Evolutionary conservation across 2,797 vertebrate genomes (phyloP), one percentile per base, ranked within the genome.

Genomic region (Gymnopithys bicolor): DNA sequence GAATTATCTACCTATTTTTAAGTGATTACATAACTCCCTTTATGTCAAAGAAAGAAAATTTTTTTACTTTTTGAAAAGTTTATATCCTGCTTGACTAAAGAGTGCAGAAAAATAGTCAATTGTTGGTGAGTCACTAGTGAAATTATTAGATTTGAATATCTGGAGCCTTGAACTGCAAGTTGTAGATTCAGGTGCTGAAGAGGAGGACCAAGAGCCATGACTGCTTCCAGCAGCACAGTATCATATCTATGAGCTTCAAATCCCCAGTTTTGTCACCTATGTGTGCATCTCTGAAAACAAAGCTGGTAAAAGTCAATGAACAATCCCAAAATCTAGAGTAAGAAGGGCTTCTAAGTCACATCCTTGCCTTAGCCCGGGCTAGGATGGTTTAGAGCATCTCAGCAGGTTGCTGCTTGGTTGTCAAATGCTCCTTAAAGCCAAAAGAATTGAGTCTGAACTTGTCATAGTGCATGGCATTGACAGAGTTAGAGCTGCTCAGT

Each of bases 241-340:
- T 35, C 27, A 11, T 30, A 17, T 3, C 2, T 3, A 8, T 3
- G 60, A 35, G 10, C 7, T 8, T 10, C 7, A 14, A 19, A 30
- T 30, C 24, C 76, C 30, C 62, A 58, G 24, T 30, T 67, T 41
- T 43, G 27, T 39, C 71, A 53, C 6, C 0, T 4, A 1, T 9
- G 25, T 30, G 49, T 14, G 15, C 0, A 0, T 2, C 14, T 68
- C 35, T 63, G 48, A n/a, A 9, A 41, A 11, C 13, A 77, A 30
- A 80, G 13, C 53, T 84, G 17, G 2, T 19, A 51, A 35, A 32
- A 7, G 7, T n/a, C 49, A 18, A 1, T 4, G 39, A 73, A 18
- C 71, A 91, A 79, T 58, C 37, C 37, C 37, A 13, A 58, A 56
- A 66, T 21, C 19, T 25, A 24, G 19, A 48, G 27, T 18, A 23